Conservation (phyloP, 2,888 invertebrate species). For the Lacanobia oleracea region DNA sequence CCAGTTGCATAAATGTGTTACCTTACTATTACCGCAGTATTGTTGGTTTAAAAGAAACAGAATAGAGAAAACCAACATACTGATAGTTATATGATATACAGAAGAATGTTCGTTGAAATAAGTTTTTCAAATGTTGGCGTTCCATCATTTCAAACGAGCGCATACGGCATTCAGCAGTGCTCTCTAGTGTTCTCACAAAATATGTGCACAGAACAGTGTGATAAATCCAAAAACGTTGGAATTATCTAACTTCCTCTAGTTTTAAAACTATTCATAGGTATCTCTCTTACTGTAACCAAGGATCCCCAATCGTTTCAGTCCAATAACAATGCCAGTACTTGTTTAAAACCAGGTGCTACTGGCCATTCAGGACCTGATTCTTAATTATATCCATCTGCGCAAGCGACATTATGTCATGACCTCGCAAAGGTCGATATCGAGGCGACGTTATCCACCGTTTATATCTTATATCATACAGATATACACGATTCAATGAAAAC, state of each 20-base stretch:
- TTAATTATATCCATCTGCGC: conserved; percentile 59
- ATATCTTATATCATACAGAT: conserved; percentile 50
- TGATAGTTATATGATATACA: conserved; percentile 1
- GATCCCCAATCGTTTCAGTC: background rate
- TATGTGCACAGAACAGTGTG: conserved; percentile 33
- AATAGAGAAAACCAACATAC: conserved; percentile 12
- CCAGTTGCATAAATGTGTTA: conserved; percentile 34
- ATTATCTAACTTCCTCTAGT: background rate
- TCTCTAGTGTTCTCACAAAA: conserved; percentile 28
- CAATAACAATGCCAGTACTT: conserved; percentile 3
- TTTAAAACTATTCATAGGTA: conserved; percentile 23
- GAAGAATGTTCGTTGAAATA: conserved; percentile 3
- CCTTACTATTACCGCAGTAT: conserved; percentile 29
- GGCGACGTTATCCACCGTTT: conserved; percentile 73
- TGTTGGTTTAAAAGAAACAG: conserved; percentile 27
- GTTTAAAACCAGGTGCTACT: conserved; percentile 38
- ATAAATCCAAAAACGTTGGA: conserved; percentile 26
- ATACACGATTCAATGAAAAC: conserved; percentile 77
- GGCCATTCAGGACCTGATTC: conserved; percentile 33
- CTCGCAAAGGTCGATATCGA: conserved; percentile 83
- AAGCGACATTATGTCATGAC: conserved; percentile 75
- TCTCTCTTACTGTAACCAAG: conserved; percentile 4
- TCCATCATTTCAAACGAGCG: conserved; percentile 1
- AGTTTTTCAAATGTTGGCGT: conserved; percentile 3
- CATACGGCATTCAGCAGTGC: background rate